Conservation (phyloP, 23 tunicate genomes). For the Clavelina lepadiformis region DNA sequence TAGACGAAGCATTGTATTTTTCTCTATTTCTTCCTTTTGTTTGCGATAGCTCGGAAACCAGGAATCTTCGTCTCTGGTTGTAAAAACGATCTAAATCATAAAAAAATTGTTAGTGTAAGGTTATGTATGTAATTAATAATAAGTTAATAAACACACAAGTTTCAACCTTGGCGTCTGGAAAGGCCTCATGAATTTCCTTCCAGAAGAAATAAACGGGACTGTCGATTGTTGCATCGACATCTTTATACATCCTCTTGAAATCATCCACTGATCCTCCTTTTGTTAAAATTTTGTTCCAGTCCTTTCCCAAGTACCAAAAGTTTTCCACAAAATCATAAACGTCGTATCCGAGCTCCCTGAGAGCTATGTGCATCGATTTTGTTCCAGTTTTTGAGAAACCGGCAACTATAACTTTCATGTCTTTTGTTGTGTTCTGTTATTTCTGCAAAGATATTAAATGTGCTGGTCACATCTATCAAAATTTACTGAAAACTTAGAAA, state of each 20-base stretch:
- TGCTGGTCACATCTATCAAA: no score
- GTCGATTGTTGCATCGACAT: slow-evolving; percentile 33
- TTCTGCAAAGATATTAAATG: no score
- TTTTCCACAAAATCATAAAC: slow-evolving; percentile 37
- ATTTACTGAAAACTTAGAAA: no score
- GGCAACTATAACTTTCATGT: slow-evolving; percentile 41
- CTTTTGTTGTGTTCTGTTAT: no score
- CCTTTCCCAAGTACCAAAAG: slow-evolving; percentile 21
- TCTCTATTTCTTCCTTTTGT: no score
- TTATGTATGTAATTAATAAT: no score
- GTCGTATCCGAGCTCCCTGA: slow-evolving; percentile 20
- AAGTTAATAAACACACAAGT: no score
- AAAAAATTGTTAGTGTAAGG: no score
- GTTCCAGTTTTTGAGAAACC: slow-evolving; percentile 51
- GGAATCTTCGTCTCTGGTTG: no score
- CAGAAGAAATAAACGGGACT: slow-evolving; percentile 33
- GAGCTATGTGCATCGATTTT: slow-evolving; percentile 38
- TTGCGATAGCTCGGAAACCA: no score
- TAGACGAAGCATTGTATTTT: no score
- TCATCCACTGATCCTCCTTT: slow-evolving; percentile 19
- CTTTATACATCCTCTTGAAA: slow-evolving; percentile 20
- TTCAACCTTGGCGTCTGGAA: slow-evolving; percentile 44
- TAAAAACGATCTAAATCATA: no score
- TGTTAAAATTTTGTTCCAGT: slow-evolving; percentile 18
- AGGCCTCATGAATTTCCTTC: slow-evolving; percentile 24